Evolutionary conservation across 2,113 vertebrate genomes (phyloP), one percentile per base, ranked within the genome.

Genomic region (Oryzias celebensis): DNA sequence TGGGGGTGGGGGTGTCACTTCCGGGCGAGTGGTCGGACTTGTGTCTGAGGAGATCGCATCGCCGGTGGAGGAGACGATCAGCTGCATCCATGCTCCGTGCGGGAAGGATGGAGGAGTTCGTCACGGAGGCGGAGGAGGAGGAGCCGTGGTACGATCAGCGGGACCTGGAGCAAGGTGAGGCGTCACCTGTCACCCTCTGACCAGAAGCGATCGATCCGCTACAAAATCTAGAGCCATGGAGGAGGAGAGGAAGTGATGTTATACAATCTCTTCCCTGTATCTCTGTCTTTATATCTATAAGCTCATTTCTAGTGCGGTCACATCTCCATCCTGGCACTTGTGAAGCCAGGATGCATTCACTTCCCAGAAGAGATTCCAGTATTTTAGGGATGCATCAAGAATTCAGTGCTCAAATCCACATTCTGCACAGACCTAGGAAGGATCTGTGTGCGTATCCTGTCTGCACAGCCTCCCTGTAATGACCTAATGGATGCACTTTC

Each of bases 71-170:
- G 42, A 69, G 58, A 49, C 64, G 77, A 67, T 52, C 18, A 14
- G 20, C 65, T n/a, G 59, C 72, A 61, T 77, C 60, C 79, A 92
- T 92, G 91, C 89, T 95, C 68, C 92, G 93, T 23, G 90, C 93
- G 2, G 91, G 89, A 65, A 93, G 92, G 83, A 98, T 98, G 96
- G 96, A 96, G 78, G 95, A 98, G 91, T 96, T 96, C 68, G 89
- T 94, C 42, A 94, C 94, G 20, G 95, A 96, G 31, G 31, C 10
- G 36, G 8, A 8, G 80, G 96, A 98, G 80, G 96, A 98, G 64
- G 96, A 98, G 83, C 93, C 95, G 43, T 98, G 96, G 96, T 98
- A 98, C 86, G 96, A 96, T 67, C 96, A 98, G 84, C 91, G 96
- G 77, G 96, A 98, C 81, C 92, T 98, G 88, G 96, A 98, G 85